Base-by-base conservation (phyloP, 2,797 vertebrate genomes). In the Eulemur albifrons region DNA sequence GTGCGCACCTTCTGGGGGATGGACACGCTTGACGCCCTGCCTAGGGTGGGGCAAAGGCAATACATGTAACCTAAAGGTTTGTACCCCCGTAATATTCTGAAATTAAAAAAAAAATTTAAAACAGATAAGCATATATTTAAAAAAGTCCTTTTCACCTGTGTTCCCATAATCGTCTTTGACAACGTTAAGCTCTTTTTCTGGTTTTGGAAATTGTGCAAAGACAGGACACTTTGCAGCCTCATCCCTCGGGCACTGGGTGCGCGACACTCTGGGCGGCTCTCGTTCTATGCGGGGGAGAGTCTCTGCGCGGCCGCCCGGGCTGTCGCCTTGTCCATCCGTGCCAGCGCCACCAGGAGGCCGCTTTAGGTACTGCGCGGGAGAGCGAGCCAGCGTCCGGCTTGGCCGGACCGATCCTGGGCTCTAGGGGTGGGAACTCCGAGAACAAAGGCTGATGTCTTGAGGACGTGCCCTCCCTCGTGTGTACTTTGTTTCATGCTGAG, bases 281-380 rank as follows among this genome's bases (percentile, higher is more conserved):
- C 57, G 14, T 50, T 54, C 38, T 13, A 5, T 9, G 1, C 0
- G 25, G 25, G 2, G 6, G 20, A 27, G 6, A 32, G 6, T 45
- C 17, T 84, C 32, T 7, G 45, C 10, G 25, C 5, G 1, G 27
- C 13, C 5, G 1, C 9, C 30, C 5, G 32, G 50, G 30, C 32
- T 15, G 4, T 57, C 0, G 0, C n/a, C 57, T 40, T n/a, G n/a
- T 9, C 38, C 35, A 2, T 45, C 50, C 35, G 54, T 20, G 35
- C 23, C 83, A 23, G 32, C 1, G 4, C 35, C 30, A 3, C 4
- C 21, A 27, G 50, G 73, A 85, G 43, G 45, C 48, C 27, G 48
- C 10, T 5, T 52, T 27, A 25, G 87, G 21, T n/a, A 1, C 30
- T 18, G 72, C 0, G 0, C 1, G 15, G 3, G 14, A 85, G 61